Evolutionary conservation across 2,797 vertebrate genomes (phyloP), one percentile per base, ranked within the genome.

Genomic region (Galago senegalensis): DNA sequence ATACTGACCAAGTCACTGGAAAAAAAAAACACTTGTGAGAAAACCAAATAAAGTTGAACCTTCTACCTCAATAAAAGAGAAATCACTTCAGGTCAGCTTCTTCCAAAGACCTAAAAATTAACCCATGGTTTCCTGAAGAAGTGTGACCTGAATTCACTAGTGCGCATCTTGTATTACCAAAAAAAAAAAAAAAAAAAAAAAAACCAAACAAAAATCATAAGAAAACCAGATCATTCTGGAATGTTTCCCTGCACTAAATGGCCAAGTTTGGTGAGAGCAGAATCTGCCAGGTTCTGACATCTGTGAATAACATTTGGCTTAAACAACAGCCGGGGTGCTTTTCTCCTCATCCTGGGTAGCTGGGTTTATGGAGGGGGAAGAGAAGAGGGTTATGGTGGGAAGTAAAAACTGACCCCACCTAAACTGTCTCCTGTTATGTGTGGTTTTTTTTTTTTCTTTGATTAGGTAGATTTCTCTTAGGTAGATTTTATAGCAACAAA

Each of bases 1-100:
- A 95, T 87, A 34, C 53, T 46, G 91, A 60, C 87, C 83, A 97
- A n/a, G 21, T 16, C 43, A 75, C 20, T 60, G 67, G 18, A 2
- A 1, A 75, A 29, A 58, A 67, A 69, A 89, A 7, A 25, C 58
- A 53, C 49, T 20, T 79, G 0, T 58, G 37, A 89, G 53, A 95
- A 91, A 95, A 88, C 12, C 8, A 87, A 95, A 81, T 53, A 17
- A 86, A 83, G 43, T 12, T 34, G 23, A 94, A 88, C 27, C 58
- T 92, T 89, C 69, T 65, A 92, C 31, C 92, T 87, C 91, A 0
- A 60, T 92, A 93, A 95, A 46, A 67, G 14, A 40, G 49, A 97
- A 63, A 53, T 49, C 21, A 63, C 87, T 97, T 69, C 8, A 87
- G 65, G 23, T 65, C 46, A 73, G 61, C 27, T 97, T 89, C 92